phyloP scores from a whole-genome alignment of 2,797 vertebrate species.

The Hydrolagus colliei region DNA sequence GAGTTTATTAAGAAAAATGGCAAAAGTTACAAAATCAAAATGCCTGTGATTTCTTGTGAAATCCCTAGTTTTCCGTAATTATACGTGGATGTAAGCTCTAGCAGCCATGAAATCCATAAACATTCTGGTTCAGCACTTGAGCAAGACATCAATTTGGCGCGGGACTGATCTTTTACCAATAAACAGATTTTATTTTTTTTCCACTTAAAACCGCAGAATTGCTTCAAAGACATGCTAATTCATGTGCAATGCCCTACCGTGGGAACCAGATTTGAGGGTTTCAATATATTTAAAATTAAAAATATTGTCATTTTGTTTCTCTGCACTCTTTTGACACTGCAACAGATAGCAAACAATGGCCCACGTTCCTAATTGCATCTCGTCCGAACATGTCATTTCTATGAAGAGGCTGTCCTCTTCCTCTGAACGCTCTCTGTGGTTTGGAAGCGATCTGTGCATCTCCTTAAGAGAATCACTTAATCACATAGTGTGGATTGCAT shows the following conservation, averaged over 20 bases:
- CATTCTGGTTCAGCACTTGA: too few relatives aligned
- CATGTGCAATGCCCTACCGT: background rate
- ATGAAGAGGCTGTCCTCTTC: background rate
- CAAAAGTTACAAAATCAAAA: background rate
- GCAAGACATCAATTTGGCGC: too few relatives aligned
- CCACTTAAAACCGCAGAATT: background rate
- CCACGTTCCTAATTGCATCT: background rate
- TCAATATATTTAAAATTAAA: background rate
- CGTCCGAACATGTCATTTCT: constrained; percentile 11
- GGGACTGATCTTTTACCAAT: background rate
- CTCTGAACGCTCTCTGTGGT: background rate
- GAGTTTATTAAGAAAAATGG: too few relatives aligned
- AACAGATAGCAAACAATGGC: background rate
- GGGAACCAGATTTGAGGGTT: background rate
- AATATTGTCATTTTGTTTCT: background rate
- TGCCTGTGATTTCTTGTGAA: background rate
- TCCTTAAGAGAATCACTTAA: background rate
- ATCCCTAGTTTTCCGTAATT: background rate
- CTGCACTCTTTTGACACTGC: background rate
- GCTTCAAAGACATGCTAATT: background rate
- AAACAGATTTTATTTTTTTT: background rate
- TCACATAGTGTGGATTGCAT: background rate
- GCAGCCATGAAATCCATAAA: background rate
- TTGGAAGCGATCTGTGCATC: background rate
- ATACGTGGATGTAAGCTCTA: background rate